Conservation (phyloP, 30 jellyfish, hydroid and myxozoan genomes). For the Mastigias papua region DNA sequence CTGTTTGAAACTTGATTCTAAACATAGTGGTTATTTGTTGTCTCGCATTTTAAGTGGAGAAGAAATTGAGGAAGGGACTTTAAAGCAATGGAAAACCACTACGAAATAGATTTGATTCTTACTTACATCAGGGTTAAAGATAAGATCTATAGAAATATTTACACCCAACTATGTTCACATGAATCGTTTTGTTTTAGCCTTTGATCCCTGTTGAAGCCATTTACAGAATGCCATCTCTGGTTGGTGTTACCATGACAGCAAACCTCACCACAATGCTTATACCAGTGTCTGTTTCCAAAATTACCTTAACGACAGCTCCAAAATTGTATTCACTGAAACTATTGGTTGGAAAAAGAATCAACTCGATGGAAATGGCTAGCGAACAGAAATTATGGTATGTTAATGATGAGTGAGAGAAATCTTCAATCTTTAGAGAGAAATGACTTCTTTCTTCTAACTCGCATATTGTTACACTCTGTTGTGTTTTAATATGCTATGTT, state of each 20-base stretch:
- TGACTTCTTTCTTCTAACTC: background rate
- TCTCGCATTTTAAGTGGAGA: no score
- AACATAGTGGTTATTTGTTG: no score
- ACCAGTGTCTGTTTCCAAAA: constrained; percentile 59
- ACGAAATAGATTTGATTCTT: no score
- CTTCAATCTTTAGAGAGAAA: no score
- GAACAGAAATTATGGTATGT: constrained; percentile 57
- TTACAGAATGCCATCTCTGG: constrained; percentile 81
- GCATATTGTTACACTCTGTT: no score
- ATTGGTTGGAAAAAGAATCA: constrained; percentile 37
- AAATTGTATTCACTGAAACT: constrained; percentile 60
- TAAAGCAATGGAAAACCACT: no score
- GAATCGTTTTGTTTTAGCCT: constrained; percentile 39
- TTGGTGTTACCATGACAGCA: constrained; percentile 77
- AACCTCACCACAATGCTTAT: constrained; percentile 76
- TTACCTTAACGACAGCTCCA: constrained; percentile 67
- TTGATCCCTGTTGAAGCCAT: constrained; percentile 76
- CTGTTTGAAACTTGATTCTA: no score
- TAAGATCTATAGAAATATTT: no score
- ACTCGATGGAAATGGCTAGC: constrained; percentile 35
- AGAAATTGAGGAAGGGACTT: no score
- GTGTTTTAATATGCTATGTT: background rate
- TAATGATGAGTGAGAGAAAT: no score
- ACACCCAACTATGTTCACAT: background rate
- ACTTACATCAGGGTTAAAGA: no score